Evolutionary conservation across 2,113 vertebrate genomes (phyloP).

Genomic region (Cololabis saira): DNA sequence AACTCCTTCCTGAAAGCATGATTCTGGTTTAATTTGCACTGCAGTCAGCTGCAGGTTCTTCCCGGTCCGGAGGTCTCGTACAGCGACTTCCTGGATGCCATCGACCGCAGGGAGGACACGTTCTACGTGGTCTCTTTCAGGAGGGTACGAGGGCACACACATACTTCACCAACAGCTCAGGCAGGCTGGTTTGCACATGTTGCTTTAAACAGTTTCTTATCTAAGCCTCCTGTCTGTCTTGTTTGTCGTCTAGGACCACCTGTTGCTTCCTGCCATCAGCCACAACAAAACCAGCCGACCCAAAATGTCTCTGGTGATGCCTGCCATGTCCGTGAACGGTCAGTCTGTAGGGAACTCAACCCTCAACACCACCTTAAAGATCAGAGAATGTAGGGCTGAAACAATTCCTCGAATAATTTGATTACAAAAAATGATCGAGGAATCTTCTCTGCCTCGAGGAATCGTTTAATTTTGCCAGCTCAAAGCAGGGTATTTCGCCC

Average conservation of each 20-base stretch:
- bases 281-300: slow-evolving; percentile 93
- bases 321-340: slow-evolving; percentile 92
- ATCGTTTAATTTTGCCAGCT: too few species aligned
- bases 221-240: not conserved
- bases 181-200: not conserved
- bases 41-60: slow-evolving; percentile 88
- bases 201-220: too few species aligned
- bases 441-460: too few species aligned
- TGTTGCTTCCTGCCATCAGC: slow-evolving; percentile 91
- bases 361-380: too few species aligned
- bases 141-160: slow-evolving; percentile 70
- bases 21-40: slow-evolving; percentile 6
- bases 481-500: too few species aligned
- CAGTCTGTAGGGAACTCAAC: too few species aligned
- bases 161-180: not conserved
- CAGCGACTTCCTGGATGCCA: slow-evolving; percentile 90
- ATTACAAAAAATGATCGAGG: too few species aligned
- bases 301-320: slow-evolving; percentile 95
- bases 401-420: too few species aligned
- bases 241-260: slow-evolving; percentile 83
- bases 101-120: slow-evolving; percentile 90
- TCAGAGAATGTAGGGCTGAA: too few species aligned
- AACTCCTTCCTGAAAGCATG: too few species aligned
- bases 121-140: slow-evolving; percentile 94
- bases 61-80: slow-evolving; percentile 87